A percentile compares a stretch with the other conserved stretches of the same genome.
phyloP scores from a whole-genome alignment of 2,113 vertebrate genomes.

The Numida meleagris region DNA sequence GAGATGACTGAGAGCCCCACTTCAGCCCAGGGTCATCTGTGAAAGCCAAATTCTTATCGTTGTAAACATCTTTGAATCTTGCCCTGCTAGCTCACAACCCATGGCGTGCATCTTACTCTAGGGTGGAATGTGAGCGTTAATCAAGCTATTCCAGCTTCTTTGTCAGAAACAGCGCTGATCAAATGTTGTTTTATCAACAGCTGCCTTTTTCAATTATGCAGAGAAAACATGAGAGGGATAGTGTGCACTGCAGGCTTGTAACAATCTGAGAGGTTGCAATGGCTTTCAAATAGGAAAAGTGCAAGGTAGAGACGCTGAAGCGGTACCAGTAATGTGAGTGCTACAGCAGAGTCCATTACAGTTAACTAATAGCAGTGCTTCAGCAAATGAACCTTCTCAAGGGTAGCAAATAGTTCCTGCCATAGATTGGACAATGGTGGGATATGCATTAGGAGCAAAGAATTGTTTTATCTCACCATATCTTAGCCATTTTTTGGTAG shows the following conservation, averaged over 20 bases:
- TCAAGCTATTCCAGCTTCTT: conserved; percentile 9
- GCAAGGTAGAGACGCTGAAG: not conserved
- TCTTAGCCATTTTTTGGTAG: not conserved
- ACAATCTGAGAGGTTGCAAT: not conserved
- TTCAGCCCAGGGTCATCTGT: not conserved
- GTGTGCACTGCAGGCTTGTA: not conserved
- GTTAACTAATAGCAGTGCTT: not conserved
- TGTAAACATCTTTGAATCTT: not conserved
- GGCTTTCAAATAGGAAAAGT: not conserved
- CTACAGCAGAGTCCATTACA: not conserved
- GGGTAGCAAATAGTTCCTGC: not conserved
- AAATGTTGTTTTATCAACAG: conserved; percentile 6
- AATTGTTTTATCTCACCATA: not conserved
- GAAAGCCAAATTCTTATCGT: not conserved
- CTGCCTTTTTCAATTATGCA: conserved; percentile 40
- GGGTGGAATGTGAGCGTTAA: not conserved
- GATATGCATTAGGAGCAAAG: not conserved
- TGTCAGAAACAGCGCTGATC: not conserved
- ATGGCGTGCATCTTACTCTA: not conserved
- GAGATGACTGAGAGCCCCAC: not conserved
- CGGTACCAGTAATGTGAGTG: not conserved
- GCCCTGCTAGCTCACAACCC: not conserved
- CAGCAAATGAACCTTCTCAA: not conserved
- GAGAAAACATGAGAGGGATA: not conserved
- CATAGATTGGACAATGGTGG: not conserved